phyloP scores from a whole-genome alignment of 2,113 vertebrate genomes.

The Sinocyclocheilus anshuiensis region DNA sequence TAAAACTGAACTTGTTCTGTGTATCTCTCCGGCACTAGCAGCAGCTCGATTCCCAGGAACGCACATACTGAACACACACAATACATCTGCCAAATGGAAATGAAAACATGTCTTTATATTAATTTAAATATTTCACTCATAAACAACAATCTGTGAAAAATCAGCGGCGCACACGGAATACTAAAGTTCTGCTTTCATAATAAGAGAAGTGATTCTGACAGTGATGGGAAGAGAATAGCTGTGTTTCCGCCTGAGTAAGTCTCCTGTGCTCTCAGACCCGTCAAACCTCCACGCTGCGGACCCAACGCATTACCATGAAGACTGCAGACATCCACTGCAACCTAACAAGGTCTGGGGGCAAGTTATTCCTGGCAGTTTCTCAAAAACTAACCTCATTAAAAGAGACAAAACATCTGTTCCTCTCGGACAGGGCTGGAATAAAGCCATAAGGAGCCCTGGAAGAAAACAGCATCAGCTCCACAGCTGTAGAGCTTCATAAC shows the following conservation, averaged over 20 bases:
- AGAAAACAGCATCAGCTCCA: not conserved
- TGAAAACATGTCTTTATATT: not conserved
- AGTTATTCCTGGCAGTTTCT: slow-evolving; percentile 1
- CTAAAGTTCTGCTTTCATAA: not conserved
- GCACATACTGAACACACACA: not conserved
- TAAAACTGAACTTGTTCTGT: not conserved
- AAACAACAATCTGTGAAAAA: not conserved
- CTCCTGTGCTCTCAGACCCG: slow-evolving; percentile 6
- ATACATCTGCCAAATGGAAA: not conserved
- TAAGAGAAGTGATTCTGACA: slow-evolving; percentile 18
- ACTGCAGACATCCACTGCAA: not conserved
- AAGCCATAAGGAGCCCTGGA: slow-evolving; percentile 29
- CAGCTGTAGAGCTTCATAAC: not conserved
- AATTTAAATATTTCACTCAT: not conserved
- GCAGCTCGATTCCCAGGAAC: not conserved
- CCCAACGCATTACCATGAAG: not conserved
- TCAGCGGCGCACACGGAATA: not conserved
- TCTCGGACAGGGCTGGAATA: not conserved
- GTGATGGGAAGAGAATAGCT: slow-evolving; percentile 12
- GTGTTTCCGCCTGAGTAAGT: not conserved
- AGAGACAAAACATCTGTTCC: slow-evolving; percentile 43
- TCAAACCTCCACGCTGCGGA: not conserved
- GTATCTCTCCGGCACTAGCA: not conserved
- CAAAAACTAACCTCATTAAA: slow-evolving; percentile 44
- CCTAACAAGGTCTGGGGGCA: slow-evolving; percentile 2